Percentiles rank a stretch among this genome's conserved stretches.
Conservation (phyloP, 2,888 invertebrate species). For the Ophioninae sp. region DNA sequence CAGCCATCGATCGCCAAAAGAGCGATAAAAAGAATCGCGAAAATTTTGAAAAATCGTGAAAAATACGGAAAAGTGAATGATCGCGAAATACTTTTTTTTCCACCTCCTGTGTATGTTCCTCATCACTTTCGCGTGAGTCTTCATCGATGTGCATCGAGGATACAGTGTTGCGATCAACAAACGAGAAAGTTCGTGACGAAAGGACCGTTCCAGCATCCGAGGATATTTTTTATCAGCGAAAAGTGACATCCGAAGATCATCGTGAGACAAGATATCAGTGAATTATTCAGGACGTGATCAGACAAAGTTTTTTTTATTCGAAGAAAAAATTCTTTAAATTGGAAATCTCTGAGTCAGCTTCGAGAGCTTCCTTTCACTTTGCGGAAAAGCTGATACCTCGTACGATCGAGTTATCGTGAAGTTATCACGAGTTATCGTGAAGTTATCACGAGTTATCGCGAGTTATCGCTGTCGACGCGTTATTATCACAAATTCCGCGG, state of each 20-base stretch:
- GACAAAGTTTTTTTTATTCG: not conserved
- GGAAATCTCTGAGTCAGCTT: too few relatives aligned
- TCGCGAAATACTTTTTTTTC: not conserved
- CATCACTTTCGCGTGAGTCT: not conserved
- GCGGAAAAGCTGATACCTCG: too few relatives aligned
- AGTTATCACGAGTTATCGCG: too few relatives aligned
- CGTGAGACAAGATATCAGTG: not conserved
- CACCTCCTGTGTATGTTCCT: not conserved
- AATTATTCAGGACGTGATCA: not conserved
- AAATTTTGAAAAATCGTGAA: not conserved
- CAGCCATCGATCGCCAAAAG: not conserved
- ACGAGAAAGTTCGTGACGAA: not conserved
- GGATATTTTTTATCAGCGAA: not conserved
- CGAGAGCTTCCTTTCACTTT: too few relatives aligned
- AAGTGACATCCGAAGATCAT: not conserved
- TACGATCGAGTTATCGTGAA: too few relatives aligned
- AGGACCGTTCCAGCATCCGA: not conserved
- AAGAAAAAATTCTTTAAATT: too few relatives aligned
- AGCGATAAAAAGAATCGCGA: not conserved
- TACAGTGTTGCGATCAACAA: not conserved
- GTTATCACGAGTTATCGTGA: too few relatives aligned
- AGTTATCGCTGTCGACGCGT: too few relatives aligned
- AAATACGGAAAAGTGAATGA: not conserved
- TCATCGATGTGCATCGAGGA: not conserved
- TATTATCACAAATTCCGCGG: too few relatives aligned